Evolutionary conservation across 2,888 invertebrate species (phyloP), one percentile per base, ranked within the genome.

Genomic region (Blastobasis adustella): DNA sequence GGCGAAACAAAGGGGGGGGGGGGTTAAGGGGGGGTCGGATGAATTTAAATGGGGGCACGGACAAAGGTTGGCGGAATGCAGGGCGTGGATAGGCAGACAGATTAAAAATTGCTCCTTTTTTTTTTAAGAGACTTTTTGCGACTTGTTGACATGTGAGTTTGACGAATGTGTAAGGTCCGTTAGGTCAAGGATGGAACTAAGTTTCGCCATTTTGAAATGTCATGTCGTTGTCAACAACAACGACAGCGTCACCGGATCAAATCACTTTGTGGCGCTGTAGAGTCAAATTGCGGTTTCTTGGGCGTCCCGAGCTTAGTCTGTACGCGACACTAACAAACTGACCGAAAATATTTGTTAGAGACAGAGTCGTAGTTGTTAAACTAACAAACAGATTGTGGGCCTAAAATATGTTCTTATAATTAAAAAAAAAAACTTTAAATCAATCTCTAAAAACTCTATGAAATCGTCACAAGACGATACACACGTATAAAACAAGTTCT

Each of bases 31-130:
- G 74, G 72, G 77, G 78, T 70, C 71, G 71, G 82, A 82, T 82
- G 82, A 80, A 83, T 83, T 82, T 82, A 79, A 83, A 84, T 82
- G 76, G 76, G 71, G 74, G 69, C 62, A 57, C 60, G 70, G 70
- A 79, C 79, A 78, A 76, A 76, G 66, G 69, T 62, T 57, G 58
- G 61, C 58, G 64, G 67, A 57, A 65, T 65, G 65, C 63, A 61
- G 23, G 49, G 50, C 66, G 67, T 49, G 55, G 54, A 7, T 40
- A n/a, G n/a, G n/a, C n/a, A n/a, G 47, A 47, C 10, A 46, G 46
- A 37, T 46, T 39, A 1, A 41, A 9, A 8, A 41, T 41, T 8
- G 41, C 8, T 8, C 7, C 2, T 7, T 8, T 8, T 8, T 9
- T 8, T 8, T 8, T 8, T 2, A 9, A 41, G 7, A 41, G 41